phyloP scores from a whole-genome alignment of 2,888 invertebrate species.

The Tridacna crocea region DNA sequence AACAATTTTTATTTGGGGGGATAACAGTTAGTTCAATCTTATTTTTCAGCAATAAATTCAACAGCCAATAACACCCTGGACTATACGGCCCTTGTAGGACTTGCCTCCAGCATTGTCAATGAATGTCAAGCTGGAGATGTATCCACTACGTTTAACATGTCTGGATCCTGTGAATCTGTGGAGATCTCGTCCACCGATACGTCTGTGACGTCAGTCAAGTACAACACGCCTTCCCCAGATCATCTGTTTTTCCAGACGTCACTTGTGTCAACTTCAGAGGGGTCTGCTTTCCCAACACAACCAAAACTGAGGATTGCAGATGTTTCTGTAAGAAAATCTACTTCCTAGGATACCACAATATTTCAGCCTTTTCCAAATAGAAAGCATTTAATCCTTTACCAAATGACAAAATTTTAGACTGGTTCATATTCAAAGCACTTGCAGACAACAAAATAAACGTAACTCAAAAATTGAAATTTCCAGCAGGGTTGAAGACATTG shows the following conservation, averaged over 20 bases:
- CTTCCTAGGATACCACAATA: not conserved
- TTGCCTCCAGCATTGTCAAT: constrained; percentile 55
- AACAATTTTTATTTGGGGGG: too few relatives aligned
- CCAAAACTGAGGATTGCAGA: constrained; percentile 42
- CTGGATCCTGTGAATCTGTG: constrained; percentile 43
- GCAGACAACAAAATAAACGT: too few relatives aligned
- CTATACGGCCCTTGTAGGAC: constrained; percentile 31
- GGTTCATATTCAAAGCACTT: too few relatives aligned
- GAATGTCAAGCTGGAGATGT: constrained; percentile 59
- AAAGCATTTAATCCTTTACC: too few relatives aligned
- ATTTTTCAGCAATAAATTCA: constrained; percentile 33
- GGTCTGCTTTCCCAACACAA: constrained; percentile 36
- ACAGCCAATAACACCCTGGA: constrained; percentile 38
- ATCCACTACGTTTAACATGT: constrained; percentile 34
- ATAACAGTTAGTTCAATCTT: too few relatives aligned
- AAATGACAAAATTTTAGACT: too few relatives aligned
- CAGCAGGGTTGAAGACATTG: too few relatives aligned
- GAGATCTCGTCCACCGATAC: constrained; percentile 31
- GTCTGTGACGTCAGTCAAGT: not conserved
- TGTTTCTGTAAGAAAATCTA: constrained; percentile 23
- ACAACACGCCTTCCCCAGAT: constrained; percentile 40
- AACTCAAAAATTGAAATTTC: too few relatives aligned
- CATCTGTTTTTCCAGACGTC: constrained; percentile 33
- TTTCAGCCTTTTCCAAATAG: too few relatives aligned
- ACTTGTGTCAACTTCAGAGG: constrained; percentile 40